Base-by-base conservation (phyloP, 23 tunicate species). In the Ciona savignyi region DNA sequence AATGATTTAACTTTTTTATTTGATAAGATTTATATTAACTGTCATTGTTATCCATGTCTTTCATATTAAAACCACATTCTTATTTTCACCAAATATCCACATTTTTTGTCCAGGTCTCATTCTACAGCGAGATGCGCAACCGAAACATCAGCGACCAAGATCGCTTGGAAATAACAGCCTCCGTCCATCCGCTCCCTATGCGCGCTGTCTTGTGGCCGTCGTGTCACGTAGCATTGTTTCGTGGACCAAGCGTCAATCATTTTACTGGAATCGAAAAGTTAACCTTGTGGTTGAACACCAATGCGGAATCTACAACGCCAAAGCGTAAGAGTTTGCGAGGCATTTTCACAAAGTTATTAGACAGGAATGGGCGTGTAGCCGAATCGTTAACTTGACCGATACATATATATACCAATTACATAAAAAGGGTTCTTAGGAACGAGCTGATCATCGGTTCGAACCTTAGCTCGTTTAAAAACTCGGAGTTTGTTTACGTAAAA, bases 151-250 rank as follows among this genome's bases (percentile, higher is more conserved):
- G 62, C 2, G 33, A 25, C 51, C 3, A 68, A 25, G 30, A 66
- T 1, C 65, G 86, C n/a, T 64, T 74, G 80, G 91, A 91, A 67
- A 67, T 83, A 32, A 62, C 67, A n/a, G 76, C 70, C 21, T 77
- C 81, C 23, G 97, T 90, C n/a, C 89, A 83, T 27, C 97, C 97
- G 20, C 90, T 84, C 51, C 77, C 86, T 0, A 77, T 64, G 25
- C 84, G 97, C 6, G 84, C 64, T 31, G 33, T 91, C 31, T 62
- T 91, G 71, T 91, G 97, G 97, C 91, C 97, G 25, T 91, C 97
- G 3, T 85, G 91, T 32, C 82, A 68, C 34, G 34, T 48, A n/a
- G 71, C 70, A 28, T 34, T 80, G 61, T 76, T 78, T 32, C 85
- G 89, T 23, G 83, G 90, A 35, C 97, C 97, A n/a, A 67, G 84